phyloP scores from a whole-genome alignment of 2,797 vertebrate genomes.

The Naso thynnoides region DNA sequence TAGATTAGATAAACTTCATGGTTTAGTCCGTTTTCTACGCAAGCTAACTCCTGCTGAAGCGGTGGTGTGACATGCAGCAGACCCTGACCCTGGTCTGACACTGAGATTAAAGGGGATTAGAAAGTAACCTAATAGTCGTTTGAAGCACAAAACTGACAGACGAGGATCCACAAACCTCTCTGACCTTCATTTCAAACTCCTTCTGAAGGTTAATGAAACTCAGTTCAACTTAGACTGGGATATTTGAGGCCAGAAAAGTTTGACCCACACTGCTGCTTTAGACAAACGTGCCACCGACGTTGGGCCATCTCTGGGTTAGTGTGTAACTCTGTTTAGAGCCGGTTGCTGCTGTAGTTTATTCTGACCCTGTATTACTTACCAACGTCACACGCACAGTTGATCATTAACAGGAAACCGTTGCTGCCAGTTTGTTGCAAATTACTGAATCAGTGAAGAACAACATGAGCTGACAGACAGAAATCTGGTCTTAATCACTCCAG shows the following conservation, averaged over 20 bases:
- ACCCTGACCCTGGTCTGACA: conserved; percentile 16
- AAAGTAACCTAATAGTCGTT: conserved; percentile 7
- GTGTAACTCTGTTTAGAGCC: conserved; percentile 8
- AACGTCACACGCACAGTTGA: conserved; percentile 34
- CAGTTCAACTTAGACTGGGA: neutral
- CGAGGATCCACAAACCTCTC: conserved; percentile 17
- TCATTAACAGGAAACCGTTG: conserved; percentile 59
- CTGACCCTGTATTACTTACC: conserved; percentile 48
- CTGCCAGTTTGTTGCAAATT: conserved; percentile 33
- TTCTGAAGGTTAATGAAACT: conserved; percentile 7
- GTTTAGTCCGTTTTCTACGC: neutral
- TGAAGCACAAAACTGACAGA: conserved; percentile 15
- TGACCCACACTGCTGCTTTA: neutral
- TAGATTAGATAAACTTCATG: neutral
- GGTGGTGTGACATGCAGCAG: neutral
- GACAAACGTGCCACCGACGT: neutral
- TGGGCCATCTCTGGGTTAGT: conserved; percentile 2
- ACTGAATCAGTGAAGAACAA: conserved; percentile 24
- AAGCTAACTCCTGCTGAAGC: neutral
- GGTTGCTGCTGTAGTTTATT: conserved; percentile 14
- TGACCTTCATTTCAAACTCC: conserved; percentile 11
- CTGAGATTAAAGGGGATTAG: conserved; percentile 5
- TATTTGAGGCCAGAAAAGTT: too few species aligned
- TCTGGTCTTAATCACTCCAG: conserved; percentile 1
- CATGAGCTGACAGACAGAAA: conserved; percentile 1